A percentile compares a stretch with the other conserved stretches of the same genome.
phyloP scores from a whole-genome alignment of 2,113 vertebrate species.

The Laterallus jamaicensis region DNA sequence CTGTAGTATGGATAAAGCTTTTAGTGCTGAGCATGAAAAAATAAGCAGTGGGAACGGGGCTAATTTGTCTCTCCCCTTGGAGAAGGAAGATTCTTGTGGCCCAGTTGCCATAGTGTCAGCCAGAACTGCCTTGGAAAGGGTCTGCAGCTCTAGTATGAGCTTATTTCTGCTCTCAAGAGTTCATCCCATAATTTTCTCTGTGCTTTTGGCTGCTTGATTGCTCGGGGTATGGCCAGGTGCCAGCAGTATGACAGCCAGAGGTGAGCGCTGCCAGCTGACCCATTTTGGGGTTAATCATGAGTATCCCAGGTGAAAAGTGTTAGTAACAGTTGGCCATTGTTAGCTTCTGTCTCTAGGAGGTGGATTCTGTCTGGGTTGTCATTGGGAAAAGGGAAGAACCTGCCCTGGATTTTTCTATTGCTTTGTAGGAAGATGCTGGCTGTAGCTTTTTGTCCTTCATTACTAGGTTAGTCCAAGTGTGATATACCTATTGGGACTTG shows the following conservation, averaged over 20 bases:
- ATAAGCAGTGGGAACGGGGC: background rate
- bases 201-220: conserved; percentile 27
- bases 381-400: background rate
- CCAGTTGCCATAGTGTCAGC: conserved; percentile 18
- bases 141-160: background rate
- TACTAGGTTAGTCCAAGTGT: background rate
- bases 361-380: background rate
- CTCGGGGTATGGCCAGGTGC: conserved; percentile 31
- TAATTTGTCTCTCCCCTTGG: background rate
- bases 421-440: background rate
- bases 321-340: background rate
- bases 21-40: background rate
- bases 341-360: background rate
- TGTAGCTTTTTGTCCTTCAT: background rate
- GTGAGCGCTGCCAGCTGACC: conserved; percentile 33
- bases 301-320: conserved; percentile 45
- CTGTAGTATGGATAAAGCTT: background rate
- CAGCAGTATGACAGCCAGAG: conserved; percentile 39
- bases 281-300: conserved; percentile 56
- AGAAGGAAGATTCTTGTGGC: conserved; percentile 8
- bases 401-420: background rate
- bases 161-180: background rate
- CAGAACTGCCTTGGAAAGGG: conserved; percentile 16
- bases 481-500: background rate
- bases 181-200: conserved; percentile 10